Percentiles rank a stretch among this genome's conserved stretches.
Conservation (phyloP, 2,888 invertebrate genomes). For the Eilema griseolum region DNA sequence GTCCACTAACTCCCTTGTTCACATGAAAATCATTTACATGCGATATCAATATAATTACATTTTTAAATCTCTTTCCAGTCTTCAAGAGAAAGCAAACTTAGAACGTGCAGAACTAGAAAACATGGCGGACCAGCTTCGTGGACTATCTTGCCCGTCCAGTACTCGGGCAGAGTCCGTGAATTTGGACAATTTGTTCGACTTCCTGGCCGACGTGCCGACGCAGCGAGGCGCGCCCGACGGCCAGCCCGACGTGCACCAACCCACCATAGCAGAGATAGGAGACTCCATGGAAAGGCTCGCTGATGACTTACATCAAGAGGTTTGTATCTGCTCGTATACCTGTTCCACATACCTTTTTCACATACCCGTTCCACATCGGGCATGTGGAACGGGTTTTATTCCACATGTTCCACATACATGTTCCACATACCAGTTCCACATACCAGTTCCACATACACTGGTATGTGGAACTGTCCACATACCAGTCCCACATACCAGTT, state of each 20-base stretch:
- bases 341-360: not conserved
- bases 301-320: slow-evolving; percentile 93
- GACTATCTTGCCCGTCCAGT: slow-evolving; percentile 67
- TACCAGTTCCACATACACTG: not conserved
- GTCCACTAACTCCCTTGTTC: too few relatives aligned
- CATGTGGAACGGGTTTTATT: too few relatives aligned
- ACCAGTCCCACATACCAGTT: too few relatives aligned
- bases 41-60: not conserved
- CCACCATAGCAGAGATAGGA: slow-evolving; percentile 93
- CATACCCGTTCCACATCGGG: too few relatives aligned
- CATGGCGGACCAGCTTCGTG: slow-evolving; percentile 81
- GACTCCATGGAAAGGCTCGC: slow-evolving; percentile 94
- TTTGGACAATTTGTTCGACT: slow-evolving; percentile 95
- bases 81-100: slow-evolving; percentile 90
- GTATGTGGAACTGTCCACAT: too few relatives aligned
- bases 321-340: slow-evolving; percentile 51
- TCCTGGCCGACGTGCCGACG: slow-evolving; percentile 92
- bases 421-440: not conserved
- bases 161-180: slow-evolving; percentile 92
- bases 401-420: too few relatives aligned
- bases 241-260: slow-evolving; percentile 85
- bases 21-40: too few relatives aligned
- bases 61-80: slow-evolving; percentile 56
- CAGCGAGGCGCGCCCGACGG: slow-evolving; percentile 82
- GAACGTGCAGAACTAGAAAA: slow-evolving; percentile 86